phyloP scores from a whole-genome alignment of 2,888 invertebrate species.

The Ligdia adustata region DNA sequence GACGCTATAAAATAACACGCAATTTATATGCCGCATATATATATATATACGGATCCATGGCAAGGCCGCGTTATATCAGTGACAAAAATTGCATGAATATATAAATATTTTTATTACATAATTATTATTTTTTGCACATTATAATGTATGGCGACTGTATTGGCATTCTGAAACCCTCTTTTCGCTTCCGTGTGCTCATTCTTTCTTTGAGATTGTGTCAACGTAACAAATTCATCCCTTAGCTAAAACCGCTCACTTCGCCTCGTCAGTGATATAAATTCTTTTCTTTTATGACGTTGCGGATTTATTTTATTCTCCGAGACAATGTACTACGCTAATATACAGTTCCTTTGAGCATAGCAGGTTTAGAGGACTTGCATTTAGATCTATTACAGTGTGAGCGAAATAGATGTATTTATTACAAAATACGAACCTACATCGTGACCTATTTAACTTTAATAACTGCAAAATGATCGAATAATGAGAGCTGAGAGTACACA shows the following conservation, averaged over 20 bases:
- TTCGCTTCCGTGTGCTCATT: constrained; percentile 19
- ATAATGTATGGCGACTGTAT: too few species aligned
- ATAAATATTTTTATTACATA: too few species aligned
- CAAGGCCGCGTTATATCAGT: too few species aligned
- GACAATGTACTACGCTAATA: constrained; percentile 22
- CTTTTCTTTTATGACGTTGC: constrained; percentile 27
- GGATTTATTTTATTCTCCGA: constrained; percentile 28
- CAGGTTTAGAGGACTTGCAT: constrained; percentile 19
- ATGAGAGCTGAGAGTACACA: too few species aligned
- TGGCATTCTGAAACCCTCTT: neutral
- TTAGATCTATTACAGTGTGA: constrained; percentile 20
- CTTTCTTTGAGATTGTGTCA: constrained; percentile 13
- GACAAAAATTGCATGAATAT: too few species aligned
- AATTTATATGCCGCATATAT: too few species aligned
- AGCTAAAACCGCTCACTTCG: constrained; percentile 19
- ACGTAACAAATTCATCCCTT: constrained; percentile 23
- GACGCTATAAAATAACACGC: too few species aligned
- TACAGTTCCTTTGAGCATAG: constrained; percentile 14
- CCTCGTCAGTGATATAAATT: constrained; percentile 27
- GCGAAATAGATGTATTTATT: constrained; percentile 19
- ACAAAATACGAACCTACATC: constrained; percentile 4
- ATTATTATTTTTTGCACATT: too few species aligned
- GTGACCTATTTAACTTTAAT: constrained; percentile 9
- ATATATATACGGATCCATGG: too few species aligned
- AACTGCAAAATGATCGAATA: too few species aligned